Evolutionary conservation across 1,140 invertebrate genomes (phyloP), one percentile per base, ranked within the genome.

Genomic region (Trichoplusia ni): DNA sequence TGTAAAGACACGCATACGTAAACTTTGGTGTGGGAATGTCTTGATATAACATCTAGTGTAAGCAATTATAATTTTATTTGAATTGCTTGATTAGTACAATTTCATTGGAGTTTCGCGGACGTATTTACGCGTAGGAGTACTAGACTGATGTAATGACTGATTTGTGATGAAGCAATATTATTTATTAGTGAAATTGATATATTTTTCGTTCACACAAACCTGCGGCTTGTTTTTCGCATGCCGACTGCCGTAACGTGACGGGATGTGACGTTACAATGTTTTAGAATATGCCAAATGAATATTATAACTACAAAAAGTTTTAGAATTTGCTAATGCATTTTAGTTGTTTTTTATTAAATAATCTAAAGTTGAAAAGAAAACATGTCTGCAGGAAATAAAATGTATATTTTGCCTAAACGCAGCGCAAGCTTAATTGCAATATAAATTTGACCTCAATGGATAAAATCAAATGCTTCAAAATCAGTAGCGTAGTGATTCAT

Each of bases 101-200:
- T 65, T 62, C 11, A 67, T 59, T 38, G 44, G 59, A 56, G 60
- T 60, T 65, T 65, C 19, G 56, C n/a, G n/a, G n/a, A 44, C 54
- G 40, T 61, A 49, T 60, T 64, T 67, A 69, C 56, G 42, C 59
- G 44, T 73, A 73, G 71, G 46, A 51, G 69, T 74, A 78, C 74
- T 88, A 88, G 86, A 88, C 86, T 88, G 86, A 90, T 74, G 72
- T 74, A 75, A 79, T 77, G 86, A 90, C 86, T 90, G 86, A 90
- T 82, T 88, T 79, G 77, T 81, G 78, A 81, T 71, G 78, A 89
- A 90, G 86, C 86, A 90, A 90, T 90, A 90, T 87, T 87, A 86
- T 86, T 89, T 87, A 83, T 82, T 90, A 88, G 84, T 81, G 56
- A 79, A 86, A 75, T 69, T 47, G 37, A 68, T 58, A 66, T 60